Conservation (phyloP, 2,797 vertebrate species). For the Pangasius larnaudii region DNA sequence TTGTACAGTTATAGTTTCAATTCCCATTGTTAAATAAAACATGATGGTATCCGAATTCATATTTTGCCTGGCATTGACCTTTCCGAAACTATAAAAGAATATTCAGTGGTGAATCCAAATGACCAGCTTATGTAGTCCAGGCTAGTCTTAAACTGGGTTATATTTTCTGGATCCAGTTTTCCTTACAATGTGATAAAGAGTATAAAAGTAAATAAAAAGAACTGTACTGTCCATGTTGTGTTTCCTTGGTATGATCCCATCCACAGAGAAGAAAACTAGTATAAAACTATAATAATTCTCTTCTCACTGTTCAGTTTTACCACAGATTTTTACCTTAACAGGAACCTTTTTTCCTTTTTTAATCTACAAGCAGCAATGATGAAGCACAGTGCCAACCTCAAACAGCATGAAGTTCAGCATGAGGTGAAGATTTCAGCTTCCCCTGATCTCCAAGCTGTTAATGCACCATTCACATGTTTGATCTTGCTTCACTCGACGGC, state of each 20-base stretch:
- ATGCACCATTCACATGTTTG: constrained; percentile 19
- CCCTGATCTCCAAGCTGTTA: constrained; percentile 22
- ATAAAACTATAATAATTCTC: not conserved
- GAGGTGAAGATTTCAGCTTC: not conserved
- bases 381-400: too few relatives aligned
- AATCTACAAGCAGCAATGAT: too few relatives aligned
- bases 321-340: not conserved
- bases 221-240: not conserved
- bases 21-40: not conserved
- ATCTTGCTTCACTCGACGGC: constrained; percentile 31
- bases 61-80: not conserved
- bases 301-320: not conserved
- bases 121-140: not conserved
- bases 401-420: constrained; percentile 9
- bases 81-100: not conserved
- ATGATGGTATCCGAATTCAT: not conserved
- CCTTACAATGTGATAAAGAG: too few relatives aligned
- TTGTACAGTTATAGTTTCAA: not conserved
- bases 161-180: not conserved
- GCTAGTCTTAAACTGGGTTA: not conserved
- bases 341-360: not conserved
- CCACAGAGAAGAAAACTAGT: not conserved
- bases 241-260: not conserved
- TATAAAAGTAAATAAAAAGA: not conserved
- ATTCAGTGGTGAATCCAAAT: not conserved